Conservation (phyloP, 2,888 invertebrate species). For the Morinoia aosen region DNA sequence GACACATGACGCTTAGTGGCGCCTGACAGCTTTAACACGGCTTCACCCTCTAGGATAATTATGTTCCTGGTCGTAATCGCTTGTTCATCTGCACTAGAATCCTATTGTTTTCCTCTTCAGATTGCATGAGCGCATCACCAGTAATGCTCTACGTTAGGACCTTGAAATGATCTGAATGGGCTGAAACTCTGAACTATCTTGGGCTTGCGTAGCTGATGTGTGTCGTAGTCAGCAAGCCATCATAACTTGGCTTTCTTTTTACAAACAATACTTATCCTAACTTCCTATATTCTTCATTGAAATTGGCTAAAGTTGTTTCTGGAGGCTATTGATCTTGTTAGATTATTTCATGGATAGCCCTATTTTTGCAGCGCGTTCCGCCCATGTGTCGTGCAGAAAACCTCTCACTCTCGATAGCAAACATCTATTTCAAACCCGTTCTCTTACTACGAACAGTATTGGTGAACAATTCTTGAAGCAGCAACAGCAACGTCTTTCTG, state of each 20-base stretch:
- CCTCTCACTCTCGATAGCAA: not conserved
- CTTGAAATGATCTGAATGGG: too few species aligned
- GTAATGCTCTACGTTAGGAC: too few species aligned
- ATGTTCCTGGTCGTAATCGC: not conserved
- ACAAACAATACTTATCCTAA: not conserved
- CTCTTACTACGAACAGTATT: too few species aligned
- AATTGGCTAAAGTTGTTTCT: not conserved
- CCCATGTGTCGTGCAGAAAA: not conserved
- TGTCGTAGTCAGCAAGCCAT: too few species aligned
- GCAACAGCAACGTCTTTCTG: too few species aligned
- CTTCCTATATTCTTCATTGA: not conserved
- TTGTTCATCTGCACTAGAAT: not conserved
- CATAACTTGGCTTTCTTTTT: too few species aligned
- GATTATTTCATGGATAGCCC: not conserved
- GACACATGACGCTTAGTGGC: not conserved
- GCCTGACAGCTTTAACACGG: not conserved
- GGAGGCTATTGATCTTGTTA: not conserved
- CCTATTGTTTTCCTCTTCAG: not conserved
- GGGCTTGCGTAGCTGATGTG: not conserved
- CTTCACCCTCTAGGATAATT: not conserved
- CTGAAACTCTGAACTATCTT: too few species aligned
- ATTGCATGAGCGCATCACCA: too few species aligned
- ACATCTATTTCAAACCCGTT: too few species aligned
- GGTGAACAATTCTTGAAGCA: too few species aligned
- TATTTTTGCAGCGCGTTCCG: not conserved